phyloP scores from a whole-genome alignment of 2,797 vertebrate genomes.

The Myoxocephalus aenaeus region DNA sequence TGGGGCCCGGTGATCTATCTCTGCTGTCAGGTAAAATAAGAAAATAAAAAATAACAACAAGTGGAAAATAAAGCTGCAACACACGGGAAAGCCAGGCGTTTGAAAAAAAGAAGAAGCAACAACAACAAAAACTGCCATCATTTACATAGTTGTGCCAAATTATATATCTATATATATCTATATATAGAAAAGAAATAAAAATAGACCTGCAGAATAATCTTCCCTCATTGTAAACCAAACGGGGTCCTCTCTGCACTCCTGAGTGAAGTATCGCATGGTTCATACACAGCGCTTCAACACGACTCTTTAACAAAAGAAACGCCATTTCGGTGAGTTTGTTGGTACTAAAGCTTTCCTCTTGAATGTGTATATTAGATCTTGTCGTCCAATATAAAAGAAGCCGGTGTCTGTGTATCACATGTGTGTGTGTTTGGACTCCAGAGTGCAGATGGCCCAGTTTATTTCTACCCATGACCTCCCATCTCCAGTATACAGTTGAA shows the following conservation, averaged over 20 bases:
- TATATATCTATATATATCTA: slow-evolving; percentile 6
- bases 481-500: slow-evolving; percentile 61
- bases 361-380: slow-evolving; percentile 79
- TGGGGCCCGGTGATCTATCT: slow-evolving; percentile 88
- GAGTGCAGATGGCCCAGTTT: slow-evolving; percentile 75
- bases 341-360: slow-evolving; percentile 88
- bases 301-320: slow-evolving; percentile 63
- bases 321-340: slow-evolving; percentile 75
- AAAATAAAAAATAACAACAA: slow-evolving; percentile 45
- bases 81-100: slow-evolving; percentile 69
- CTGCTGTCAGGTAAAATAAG: slow-evolving; percentile 79
- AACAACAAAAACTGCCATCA: slow-evolving; percentile 60
- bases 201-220: slow-evolving; percentile 62
- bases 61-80: slow-evolving; percentile 59
- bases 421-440: slow-evolving; percentile 52
- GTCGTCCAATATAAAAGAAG: slow-evolving; percentile 66
- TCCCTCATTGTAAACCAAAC: slow-evolving; percentile 81
- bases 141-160: slow-evolving; percentile 82
- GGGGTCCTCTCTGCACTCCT: slow-evolving; percentile 72
- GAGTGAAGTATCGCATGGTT: slow-evolving; percentile 68
- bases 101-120: slow-evolving; percentile 24
- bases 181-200: slow-evolving; percentile 14
- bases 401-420: slow-evolving; percentile 47
- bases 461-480: slow-evolving; percentile 44
- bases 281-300: slow-evolving; percentile 60